Percentiles rank a stretch among this genome's conserved stretches.
These are phyloP conservation scores for Odontesthes bonariensis DNA, from an alignment of 2,113 vertebrate species.

Conservation along the genomic window DNA sequence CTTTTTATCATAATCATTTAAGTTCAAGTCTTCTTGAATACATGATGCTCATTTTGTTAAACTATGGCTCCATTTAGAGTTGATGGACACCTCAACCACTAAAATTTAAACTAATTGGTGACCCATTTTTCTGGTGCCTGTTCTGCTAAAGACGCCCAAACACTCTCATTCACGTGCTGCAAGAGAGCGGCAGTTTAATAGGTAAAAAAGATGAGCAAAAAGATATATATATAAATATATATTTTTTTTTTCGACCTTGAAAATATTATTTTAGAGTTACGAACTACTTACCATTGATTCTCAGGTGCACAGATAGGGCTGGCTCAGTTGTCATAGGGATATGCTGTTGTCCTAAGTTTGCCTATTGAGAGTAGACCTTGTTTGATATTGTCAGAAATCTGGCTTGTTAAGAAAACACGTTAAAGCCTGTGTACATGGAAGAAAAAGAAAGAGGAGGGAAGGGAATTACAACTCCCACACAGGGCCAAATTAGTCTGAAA, in stretches of 20 bases:
- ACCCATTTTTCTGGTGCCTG: too few species aligned
- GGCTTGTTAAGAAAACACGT: slow-evolving; percentile 1
- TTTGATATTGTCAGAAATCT: slow-evolving; percentile 3
- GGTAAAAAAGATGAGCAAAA: too few species aligned
- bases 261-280: slow-evolving; percentile 12
- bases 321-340: slow-evolving; percentile 4
- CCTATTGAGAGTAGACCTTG: background rate
- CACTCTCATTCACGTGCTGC: background rate
- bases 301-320: background rate
- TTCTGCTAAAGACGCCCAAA: background rate
- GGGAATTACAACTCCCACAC: background rate
- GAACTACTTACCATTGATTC: background rate
- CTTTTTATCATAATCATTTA: too few species aligned
- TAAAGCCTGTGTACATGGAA: background rate
- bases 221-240: background rate
- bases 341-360: background rate
- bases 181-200: background rate
- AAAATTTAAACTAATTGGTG: background rate
- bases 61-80: background rate
- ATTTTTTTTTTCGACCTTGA: slow-evolving; percentile 11
- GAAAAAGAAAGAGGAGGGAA: background rate
- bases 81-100: background rate
- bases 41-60: too few species aligned
- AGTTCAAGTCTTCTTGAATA: too few species aligned
- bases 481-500: background rate